Conservation (phyloP, 2,113 vertebrate genomes). For the Laticauda colubrina region DNA sequence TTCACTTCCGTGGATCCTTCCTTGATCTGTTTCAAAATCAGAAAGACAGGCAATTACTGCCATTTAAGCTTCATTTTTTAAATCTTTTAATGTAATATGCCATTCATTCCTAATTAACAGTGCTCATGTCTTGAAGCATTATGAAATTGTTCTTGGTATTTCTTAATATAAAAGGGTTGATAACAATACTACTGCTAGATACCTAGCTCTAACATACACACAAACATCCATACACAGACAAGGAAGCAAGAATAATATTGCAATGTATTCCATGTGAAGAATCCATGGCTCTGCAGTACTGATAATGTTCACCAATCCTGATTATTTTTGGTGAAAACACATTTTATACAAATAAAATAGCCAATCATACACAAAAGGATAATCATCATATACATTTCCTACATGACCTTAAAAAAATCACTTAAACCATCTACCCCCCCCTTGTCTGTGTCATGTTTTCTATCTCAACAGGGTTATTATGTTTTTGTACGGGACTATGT, state of each 20-base stretch:
- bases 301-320: not conserved
- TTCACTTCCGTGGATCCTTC: slow-evolving; percentile 62
- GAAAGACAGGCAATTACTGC: slow-evolving; percentile 67
- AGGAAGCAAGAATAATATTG: slow-evolving; percentile 20
- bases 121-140: slow-evolving; percentile 62
- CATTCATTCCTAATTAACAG: slow-evolving; percentile 68
- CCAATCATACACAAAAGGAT: not conserved
- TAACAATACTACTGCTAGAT: slow-evolving; percentile 55
- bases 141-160: slow-evolving; percentile 55
- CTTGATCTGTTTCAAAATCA: slow-evolving; percentile 63
- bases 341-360: not conserved
- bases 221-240: not conserved
- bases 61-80: slow-evolving; percentile 67
- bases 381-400: not conserved
- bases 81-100: slow-evolving; percentile 64
- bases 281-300: not conserved
- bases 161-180: slow-evolving; percentile 57
- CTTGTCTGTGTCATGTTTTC: not conserved
- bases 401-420: not conserved
- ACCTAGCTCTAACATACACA: slow-evolving; percentile 20
- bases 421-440: not conserved
- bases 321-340: slow-evolving; percentile 16
- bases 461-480: not conserved
- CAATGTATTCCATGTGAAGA: not conserved
- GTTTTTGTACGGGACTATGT: not conserved